Conservation (phyloP, 2,888 invertebrate genomes). For the Limnephilus rhombicus region DNA sequence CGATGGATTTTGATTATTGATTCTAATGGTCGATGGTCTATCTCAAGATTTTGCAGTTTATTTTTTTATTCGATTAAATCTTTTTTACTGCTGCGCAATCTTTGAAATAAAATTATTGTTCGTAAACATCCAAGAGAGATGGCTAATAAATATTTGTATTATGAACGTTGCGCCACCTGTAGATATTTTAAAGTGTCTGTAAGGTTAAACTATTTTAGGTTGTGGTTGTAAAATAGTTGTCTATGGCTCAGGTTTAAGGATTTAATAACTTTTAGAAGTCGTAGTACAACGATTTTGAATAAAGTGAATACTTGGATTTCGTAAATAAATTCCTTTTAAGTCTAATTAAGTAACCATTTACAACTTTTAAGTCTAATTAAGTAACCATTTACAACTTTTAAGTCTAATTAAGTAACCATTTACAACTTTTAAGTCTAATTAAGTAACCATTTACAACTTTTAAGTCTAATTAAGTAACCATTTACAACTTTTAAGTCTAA, state of each 20-base stretch:
- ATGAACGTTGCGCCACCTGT: neutral
- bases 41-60: neutral
- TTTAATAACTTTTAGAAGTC: neutral
- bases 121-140: neutral
- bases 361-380: too few species aligned
- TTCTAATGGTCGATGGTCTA: neutral
- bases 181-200: neutral
- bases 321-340: too few species aligned
- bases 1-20: neutral
- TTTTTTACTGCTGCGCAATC: neutral
- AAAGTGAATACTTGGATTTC: too few species aligned
- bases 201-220: neutral
- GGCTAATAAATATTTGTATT: neutral
- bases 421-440: too few species aligned
- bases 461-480: too few species aligned
- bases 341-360: too few species aligned
- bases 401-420: too few species aligned
- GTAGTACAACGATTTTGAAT: neutral
- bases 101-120: neutral
- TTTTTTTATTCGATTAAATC: neutral
- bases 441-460: too few species aligned
- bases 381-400: too few species aligned
- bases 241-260: neutral
- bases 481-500: too few species aligned
- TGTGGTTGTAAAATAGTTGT: neutral